Conservation (phyloP, 2,888 invertebrate species). For the Tuta absoluta region DNA sequence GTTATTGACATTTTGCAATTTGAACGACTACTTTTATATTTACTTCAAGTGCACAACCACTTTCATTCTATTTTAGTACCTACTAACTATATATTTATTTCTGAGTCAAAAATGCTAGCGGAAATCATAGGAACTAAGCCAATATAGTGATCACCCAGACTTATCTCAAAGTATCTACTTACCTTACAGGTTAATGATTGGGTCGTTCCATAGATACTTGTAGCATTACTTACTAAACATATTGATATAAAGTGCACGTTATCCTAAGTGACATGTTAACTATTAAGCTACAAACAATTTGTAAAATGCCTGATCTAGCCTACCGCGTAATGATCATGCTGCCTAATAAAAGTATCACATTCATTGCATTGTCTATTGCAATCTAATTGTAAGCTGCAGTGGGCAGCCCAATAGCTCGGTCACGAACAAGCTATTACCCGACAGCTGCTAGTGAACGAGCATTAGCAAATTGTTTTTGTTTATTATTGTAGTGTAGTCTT, state of each 20-base stretch:
- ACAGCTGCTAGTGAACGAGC: conserved; percentile 14
- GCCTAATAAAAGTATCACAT: conserved; percentile 10
- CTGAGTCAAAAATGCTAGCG: too few relatives aligned
- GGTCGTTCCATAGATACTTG: too few relatives aligned
- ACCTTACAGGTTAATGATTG: too few relatives aligned
- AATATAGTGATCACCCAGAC: too few relatives aligned
- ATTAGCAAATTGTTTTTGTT: neutral
- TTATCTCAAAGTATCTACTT: too few relatives aligned
- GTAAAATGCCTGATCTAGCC: neutral
- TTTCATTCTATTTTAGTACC: too few relatives aligned
- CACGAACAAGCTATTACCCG: conserved; percentile 30
- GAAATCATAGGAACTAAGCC: too few relatives aligned
- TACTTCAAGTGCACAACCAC: neutral
- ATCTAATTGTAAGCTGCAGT: neutral
- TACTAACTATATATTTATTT: neutral
- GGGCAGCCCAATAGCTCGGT: conserved; percentile 27
- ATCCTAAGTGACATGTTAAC: neutral
- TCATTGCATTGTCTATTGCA: conserved; percentile 27
- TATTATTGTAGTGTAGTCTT: neutral
- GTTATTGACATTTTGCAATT: neutral
- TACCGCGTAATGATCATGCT: conserved; percentile 6
- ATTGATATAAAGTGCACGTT: too few relatives aligned
- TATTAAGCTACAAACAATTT: neutral
- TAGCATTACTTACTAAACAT: too few relatives aligned
- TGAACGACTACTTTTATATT: neutral